Conservation (phyloP, 2,888 invertebrate genomes). For the Fabriciana adippe region DNA sequence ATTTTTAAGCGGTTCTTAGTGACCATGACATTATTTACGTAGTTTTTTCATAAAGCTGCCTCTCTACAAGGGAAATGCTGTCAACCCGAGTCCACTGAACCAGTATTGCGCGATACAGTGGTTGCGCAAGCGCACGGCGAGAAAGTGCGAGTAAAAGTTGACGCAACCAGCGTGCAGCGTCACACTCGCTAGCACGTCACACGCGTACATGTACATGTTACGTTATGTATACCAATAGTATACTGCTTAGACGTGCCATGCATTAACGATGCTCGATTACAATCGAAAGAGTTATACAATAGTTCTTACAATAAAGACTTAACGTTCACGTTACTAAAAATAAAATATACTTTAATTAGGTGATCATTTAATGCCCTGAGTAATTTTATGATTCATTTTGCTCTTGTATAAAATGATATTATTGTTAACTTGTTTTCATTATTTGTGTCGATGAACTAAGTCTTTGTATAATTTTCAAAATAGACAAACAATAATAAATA, state of each 20-base stretch:
- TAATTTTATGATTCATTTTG: not conserved
- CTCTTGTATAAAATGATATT: not conserved
- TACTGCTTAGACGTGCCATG: constrained; percentile 52
- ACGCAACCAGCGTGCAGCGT: constrained; percentile 72
- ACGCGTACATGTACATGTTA: constrained; percentile 31
- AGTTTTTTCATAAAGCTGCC: constrained; percentile 26
- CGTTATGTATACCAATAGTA: constrained; percentile 35
- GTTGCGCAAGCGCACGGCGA: constrained; percentile 78
- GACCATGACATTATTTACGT: constrained; percentile 36
- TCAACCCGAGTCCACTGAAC: constrained; percentile 64
- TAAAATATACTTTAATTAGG: not conserved
- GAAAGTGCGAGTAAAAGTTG: constrained; percentile 83
- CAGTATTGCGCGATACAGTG: constrained; percentile 61
- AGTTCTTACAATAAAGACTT: constrained; percentile 51
- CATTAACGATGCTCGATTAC: constrained; percentile 68
- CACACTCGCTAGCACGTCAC: constrained; percentile 43
- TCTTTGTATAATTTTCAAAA: constrained; percentile 1
- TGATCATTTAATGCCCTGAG: not conserved
- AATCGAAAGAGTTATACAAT: constrained; percentile 70
- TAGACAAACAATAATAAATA: not conserved
- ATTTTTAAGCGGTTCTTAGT: constrained; percentile 2
- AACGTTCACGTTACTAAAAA: constrained; percentile 48
- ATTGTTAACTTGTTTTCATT: constrained; percentile 12
- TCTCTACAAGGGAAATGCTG: constrained; percentile 58
- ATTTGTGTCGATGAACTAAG: constrained; percentile 10